Evolutionary conservation across 2,888 invertebrate genomes (phyloP), one percentile per base, ranked within the genome.

Genomic region (Oegoconia quadripuncta): DNA sequence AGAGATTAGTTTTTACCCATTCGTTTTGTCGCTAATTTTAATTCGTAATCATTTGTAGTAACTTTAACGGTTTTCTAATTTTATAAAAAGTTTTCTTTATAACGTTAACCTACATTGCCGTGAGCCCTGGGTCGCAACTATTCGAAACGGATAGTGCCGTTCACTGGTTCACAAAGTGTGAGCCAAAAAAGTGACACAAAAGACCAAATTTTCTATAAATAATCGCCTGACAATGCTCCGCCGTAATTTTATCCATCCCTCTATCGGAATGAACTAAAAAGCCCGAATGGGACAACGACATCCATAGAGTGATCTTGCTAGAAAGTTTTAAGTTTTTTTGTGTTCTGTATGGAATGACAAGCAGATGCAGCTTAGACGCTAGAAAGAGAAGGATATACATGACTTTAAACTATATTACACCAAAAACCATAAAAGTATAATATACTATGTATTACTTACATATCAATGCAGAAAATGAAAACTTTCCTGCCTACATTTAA

Each of bases 181-280:
- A 71, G 62, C 66, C 76, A 74, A 70, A n/a, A 74, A 76, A 74
- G 70, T 70, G 64, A 65, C 70, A 84, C 82, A 84, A 86, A 81
- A 70, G 66, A 62, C 76, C 71, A 77, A 84, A 80, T 82, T 82
- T 81, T 84, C 81, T 84, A 86, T 82, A 84, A 86, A 84, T 86
- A 84, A 83, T 83, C 82, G 78, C 66, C 66, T 75, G 65, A 86
- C 84, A 84, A 84, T 80, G 70, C 71, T 58, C 62, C 60, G 59
- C 59, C 64, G 84, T 82, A 82, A 83, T 81, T 83, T 83, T 77
- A 83, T 82, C 80, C 81, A 74, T 75, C 80, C 80, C 74, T 76
- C 67, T 77, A 77, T 81, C 73, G 78, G 78, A 79, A 82, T 80
- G 71, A 63, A 72, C 72, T 78, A 81, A 86, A 83, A 83, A 81